Evolutionary conservation across 2,797 vertebrate species (phyloP), one percentile per base, ranked within the genome.

Genomic region (Mallotus villosus): DNA sequence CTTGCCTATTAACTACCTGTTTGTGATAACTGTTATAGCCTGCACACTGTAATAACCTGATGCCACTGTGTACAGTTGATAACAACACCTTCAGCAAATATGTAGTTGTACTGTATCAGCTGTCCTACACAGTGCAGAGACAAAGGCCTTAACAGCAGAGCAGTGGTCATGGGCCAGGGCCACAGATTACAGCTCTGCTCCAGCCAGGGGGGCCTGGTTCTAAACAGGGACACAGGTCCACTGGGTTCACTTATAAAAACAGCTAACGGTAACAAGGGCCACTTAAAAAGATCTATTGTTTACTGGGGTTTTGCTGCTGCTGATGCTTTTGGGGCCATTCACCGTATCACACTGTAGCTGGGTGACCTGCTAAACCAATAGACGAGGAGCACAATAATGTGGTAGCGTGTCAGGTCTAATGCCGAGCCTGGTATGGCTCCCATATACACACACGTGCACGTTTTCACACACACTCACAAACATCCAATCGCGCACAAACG

Each of bases 81-180:
- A 64, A 63, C 62, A 61, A 70, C 60, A 41, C 58, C 49, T 25
- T 67, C 72, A 71, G 59, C 68, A 58, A 25, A 67, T 68, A 49
- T 55, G 37, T 22, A 34, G 29, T 63, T 63, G 41, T 14, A 46
- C 41, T 70, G 3, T 24, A 71, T 68, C 34, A 63, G 67, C 67
- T 73, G 76, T n/a, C 55, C 51, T 14, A 17, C 60, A 71, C 68
- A 63, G 72, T 68, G 63, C 53, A 63, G 46, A 64, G 27, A 72
- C 70, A 76, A 73, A 73, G 25, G 58, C 14, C 19, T 62, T 67
- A 53, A 57, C 51, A 53, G 67, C 68, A 19, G n/a, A 6, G 19
- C 51, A 55, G 51, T 46, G 41, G 51, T 17, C 51, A n/a, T 17
- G 19, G 51, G 19, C 34, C 63, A 12, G 66, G 19, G 32, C n/a